A percentile compares a stretch with the other conserved stretches of the same genome.
These are phyloP conservation scores for Benitochromis conjunctus DNA, from an alignment of 2,113 vertebrate species.

Conservation along the genomic window DNA sequence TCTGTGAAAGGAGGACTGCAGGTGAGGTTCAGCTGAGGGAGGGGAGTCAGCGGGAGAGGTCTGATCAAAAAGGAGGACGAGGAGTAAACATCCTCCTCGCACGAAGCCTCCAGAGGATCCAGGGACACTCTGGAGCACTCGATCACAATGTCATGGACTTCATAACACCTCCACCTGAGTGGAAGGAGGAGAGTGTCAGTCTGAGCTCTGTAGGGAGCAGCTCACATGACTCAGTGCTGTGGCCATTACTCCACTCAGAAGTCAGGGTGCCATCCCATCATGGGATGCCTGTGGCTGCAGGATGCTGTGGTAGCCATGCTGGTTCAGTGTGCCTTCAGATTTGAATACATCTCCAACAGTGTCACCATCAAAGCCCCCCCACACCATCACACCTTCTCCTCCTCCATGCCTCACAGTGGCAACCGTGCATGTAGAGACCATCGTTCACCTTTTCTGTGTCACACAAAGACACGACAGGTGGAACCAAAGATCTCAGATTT, in stretches of 20 bases:
- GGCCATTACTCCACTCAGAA: background rate
- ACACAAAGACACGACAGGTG: too few species aligned
- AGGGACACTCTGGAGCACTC: conserved; percentile 97
- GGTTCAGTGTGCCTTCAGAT: background rate
- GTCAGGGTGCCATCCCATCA: background rate
- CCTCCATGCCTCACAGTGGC: too few species aligned
- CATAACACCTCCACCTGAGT: conserved; percentile 89
- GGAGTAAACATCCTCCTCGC: conserved; percentile 82
- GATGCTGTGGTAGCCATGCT: background rate
- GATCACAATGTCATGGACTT: conserved; percentile 95
- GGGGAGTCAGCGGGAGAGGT: conserved; percentile 48
- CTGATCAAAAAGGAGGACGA: conserved; percentile 28
- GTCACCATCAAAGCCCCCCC: too few species aligned
- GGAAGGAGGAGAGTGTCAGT: background rate
- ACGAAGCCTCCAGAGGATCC: conserved; percentile 91
- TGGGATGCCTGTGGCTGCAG: background rate
- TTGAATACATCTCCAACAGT: too few species aligned
- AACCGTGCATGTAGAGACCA: too few species aligned
- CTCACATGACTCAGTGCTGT: background rate
- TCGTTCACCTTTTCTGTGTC: too few species aligned
- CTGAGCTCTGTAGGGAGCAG: background rate
- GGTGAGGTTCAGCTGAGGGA: conserved; percentile 46
- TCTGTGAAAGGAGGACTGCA: conserved; percentile 66
- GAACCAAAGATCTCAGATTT: background rate
- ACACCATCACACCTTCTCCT: too few species aligned